Conservation (phyloP, 2,797 vertebrate species). For the Schizopygopsis malacanthus region DNA sequence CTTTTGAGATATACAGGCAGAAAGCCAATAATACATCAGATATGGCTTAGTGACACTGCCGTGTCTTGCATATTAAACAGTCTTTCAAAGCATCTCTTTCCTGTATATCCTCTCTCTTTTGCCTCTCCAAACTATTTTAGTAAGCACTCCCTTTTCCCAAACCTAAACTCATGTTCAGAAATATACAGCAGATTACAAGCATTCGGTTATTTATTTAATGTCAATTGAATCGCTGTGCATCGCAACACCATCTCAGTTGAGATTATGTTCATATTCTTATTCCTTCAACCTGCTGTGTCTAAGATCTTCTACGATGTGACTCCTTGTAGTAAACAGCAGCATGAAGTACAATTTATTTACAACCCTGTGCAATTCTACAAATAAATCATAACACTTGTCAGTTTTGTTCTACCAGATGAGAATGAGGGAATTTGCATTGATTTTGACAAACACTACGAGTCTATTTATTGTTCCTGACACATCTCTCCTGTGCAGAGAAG, state of each 20-base stretch:
- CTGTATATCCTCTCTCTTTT: background rate
- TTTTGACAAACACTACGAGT: slow-evolving; percentile 27
- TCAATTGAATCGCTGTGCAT: background rate
- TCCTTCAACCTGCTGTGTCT: background rate
- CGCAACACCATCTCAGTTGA: background rate
- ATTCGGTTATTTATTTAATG: background rate
- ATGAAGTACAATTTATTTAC: slow-evolving; percentile 10
- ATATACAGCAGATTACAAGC: background rate
- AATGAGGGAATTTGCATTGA: slow-evolving; percentile 6
- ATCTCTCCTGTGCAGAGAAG: slow-evolving; percentile 23
- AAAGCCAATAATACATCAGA: slow-evolving; percentile 36
- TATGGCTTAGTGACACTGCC: slow-evolving; percentile 14
- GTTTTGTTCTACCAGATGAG: slow-evolving; percentile 9
- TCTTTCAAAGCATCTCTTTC: slow-evolving; percentile 12
- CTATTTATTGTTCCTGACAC: slow-evolving; percentile 36
- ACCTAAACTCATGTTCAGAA: background rate
- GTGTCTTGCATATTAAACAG: slow-evolving; percentile 36
- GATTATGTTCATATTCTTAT: background rate
- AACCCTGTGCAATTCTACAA: slow-evolving; percentile 4
- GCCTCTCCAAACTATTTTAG: background rate
- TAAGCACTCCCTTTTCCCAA: background rate
- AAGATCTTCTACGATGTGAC: background rate
- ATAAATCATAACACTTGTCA: slow-evolving; percentile 27
- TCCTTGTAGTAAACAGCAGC: background rate
- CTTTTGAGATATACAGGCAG: slow-evolving; percentile 14